Percentiles rank a stretch among this genome's conserved stretches.
phyloP scores from a whole-genome alignment of 2,888 invertebrate species.

The Omphaloscelis lunosa region DNA sequence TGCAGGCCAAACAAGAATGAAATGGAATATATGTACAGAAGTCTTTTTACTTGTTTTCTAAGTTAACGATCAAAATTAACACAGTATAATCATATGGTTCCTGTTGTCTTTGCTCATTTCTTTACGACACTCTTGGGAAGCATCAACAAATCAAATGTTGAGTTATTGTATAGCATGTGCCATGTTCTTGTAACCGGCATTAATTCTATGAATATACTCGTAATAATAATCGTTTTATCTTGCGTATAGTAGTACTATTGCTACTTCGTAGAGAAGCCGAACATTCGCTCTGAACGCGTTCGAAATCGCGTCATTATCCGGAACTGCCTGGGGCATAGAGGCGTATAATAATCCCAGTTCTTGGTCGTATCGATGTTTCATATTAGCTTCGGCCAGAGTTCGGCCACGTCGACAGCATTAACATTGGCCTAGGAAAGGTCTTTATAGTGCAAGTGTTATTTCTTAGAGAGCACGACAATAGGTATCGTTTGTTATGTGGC shows the following conservation, averaged over 20 bases:
- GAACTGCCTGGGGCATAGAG: neutral
- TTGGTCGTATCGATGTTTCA: neutral
- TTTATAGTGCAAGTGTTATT: neutral
- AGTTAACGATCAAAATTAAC: neutral
- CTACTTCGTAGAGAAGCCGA: neutral
- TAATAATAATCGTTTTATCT: conserved; percentile 10
- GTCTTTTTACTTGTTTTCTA: neutral
- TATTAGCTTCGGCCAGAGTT: neutral
- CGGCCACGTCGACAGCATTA: neutral
- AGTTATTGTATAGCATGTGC: conserved; percentile 13
- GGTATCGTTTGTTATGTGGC: no score
- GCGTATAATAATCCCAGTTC: neutral
- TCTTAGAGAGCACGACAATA: neutral
- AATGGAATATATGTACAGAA: neutral
- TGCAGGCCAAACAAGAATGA: no score
- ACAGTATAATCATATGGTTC: neutral
- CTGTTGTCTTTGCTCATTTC: neutral
- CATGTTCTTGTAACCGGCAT: conserved; percentile 3
- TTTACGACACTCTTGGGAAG: neutral
- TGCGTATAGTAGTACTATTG: neutral
- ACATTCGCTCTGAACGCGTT: neutral
- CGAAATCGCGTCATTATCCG: neutral
- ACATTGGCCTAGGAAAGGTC: neutral
- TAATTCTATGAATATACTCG: conserved; percentile 26
- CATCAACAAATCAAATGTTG: neutral